Evolutionary conservation across 2,888 invertebrate species (phyloP), one percentile per base, ranked within the genome.

Genomic region (Scotopteryx bipunctaria): DNA sequence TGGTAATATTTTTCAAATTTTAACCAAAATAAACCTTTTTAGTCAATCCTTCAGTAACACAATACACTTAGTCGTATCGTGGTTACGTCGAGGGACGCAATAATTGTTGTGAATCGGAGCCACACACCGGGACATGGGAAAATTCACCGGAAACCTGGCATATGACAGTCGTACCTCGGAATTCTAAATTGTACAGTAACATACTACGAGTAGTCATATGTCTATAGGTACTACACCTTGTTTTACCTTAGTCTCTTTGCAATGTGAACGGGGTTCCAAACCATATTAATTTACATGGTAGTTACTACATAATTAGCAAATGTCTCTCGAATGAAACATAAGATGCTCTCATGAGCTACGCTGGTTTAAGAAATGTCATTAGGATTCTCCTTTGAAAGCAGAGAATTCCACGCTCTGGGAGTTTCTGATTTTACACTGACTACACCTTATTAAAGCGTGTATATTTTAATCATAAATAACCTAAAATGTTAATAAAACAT

Each of bases 51-150:
- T 4, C 27, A 21, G 33, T 42, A 49, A 36, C 33, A 21, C 47
- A 45, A 38, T 11, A 27, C 11, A 54, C 43, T 36, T 14, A 52
- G 54, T 43, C 43, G 31, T 45, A 47, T 57, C 43, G 36, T 27
- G 29, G 49, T 40, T 51, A 32, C 43, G 52, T 13, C 29, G 36
- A 48, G 55, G 50, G 48, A 48, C 31, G 35, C 43, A 46, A 49
- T 57, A 50, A 60, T 57, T 54, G 37, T 56, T 45, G 47, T 48
- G 54, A 45, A 49, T 46, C 37, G 46, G 36, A 43, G 41, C 36
- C 23, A 23, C 43, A 37, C 46, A 36, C 43, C 23, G 43, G 36
- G 11, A 32, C 1, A 32, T 3, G 16, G n/a, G 13, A 25, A 25
- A 25, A 27, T 25, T 23, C 27, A 19, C 5, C 16, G 13, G 31